Conservation (phyloP, 2,797 vertebrate genomes). For the Microhierax caerulescens region DNA sequence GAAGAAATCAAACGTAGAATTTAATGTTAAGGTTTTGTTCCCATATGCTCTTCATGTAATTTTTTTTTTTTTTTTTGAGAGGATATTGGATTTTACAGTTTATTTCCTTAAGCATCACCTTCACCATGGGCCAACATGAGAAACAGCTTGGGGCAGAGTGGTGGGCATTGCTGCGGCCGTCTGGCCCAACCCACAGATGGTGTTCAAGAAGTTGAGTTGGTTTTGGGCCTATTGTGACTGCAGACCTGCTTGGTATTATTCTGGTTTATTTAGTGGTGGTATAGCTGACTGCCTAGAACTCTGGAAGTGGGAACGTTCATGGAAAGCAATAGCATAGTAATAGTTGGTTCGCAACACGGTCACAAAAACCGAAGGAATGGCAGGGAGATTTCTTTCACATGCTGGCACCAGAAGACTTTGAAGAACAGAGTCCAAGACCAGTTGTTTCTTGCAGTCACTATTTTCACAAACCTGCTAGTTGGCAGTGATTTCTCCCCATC, state of each 20-base stretch:
- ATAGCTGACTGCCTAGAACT: accelerated
- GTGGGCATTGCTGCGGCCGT: accelerated
- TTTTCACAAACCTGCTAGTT: not conserved
- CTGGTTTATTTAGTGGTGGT: accelerated
- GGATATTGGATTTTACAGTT: not conserved
- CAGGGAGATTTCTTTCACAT: accelerated
- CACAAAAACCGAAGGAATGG: not conserved
- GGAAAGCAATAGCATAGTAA: not conserved
- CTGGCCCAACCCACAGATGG: accelerated
- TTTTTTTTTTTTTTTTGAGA: not conserved
- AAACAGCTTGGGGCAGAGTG: not conserved
- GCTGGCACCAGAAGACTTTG: not conserved
- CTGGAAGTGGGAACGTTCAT: accelerated
- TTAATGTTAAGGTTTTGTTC: not conserved
- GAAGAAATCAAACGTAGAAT: not conserved
- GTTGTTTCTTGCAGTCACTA: not conserved
- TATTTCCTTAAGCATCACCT: not conserved
- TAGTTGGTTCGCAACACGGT: not conserved
- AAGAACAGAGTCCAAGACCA: not conserved
- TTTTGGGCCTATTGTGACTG: not conserved
- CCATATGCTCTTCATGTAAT: accelerated
- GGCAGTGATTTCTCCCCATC: too few species aligned
- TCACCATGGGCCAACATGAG: not conserved
- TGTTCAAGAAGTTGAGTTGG: accelerated
- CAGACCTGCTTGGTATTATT: not conserved